Conservation (phyloP, 1,140 invertebrate species). For the Drosophila sp. region DNA sequence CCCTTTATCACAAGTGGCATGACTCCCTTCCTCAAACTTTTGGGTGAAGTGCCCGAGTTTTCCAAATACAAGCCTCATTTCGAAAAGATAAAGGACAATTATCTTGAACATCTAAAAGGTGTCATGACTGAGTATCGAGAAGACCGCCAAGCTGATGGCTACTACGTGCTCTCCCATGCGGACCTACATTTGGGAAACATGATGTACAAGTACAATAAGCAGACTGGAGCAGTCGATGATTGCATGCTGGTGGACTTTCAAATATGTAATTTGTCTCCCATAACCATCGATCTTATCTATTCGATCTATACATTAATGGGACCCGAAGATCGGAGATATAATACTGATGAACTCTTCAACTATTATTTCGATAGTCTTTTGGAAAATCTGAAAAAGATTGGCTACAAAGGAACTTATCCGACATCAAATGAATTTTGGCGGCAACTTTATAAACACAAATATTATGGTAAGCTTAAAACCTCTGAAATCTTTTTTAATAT, state of each 20-base stretch:
- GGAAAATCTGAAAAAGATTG: constrained; percentile 34
- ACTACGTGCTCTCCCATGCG: constrained; percentile 45
- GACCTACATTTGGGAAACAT: constrained; percentile 59
- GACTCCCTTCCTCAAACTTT: constrained; percentile 41
- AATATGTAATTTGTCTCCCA: constrained; percentile 43
- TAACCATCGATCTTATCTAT: constrained; percentile 48
- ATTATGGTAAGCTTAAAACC: constrained; percentile 31
- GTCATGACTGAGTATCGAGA: constrained; percentile 26
- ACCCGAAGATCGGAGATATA: constrained; percentile 21
- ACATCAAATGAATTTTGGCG: constrained; percentile 29
- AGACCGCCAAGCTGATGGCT: constrained; percentile 5
- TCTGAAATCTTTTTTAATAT: no score
- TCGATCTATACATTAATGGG: constrained; percentile 49
- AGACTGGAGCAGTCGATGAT: constrained; percentile 30
- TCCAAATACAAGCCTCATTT: constrained; percentile 15
- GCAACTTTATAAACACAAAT: constrained; percentile 33
- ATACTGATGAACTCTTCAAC: constrained; percentile 34
- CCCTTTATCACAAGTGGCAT: constrained; percentile 52
- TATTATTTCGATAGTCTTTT: constrained; percentile 39
- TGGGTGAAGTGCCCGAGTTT: constrained; percentile 26
- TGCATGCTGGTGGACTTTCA: constrained; percentile 63
- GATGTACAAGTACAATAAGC: constrained; percentile 56
- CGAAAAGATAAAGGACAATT: constrained; percentile 9
- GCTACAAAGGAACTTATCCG: constrained; percentile 45
- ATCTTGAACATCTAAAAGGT: neutral